phyloP scores from a whole-genome alignment of 2,113 vertebrate genomes.

The Corydoras maculifer region DNA sequence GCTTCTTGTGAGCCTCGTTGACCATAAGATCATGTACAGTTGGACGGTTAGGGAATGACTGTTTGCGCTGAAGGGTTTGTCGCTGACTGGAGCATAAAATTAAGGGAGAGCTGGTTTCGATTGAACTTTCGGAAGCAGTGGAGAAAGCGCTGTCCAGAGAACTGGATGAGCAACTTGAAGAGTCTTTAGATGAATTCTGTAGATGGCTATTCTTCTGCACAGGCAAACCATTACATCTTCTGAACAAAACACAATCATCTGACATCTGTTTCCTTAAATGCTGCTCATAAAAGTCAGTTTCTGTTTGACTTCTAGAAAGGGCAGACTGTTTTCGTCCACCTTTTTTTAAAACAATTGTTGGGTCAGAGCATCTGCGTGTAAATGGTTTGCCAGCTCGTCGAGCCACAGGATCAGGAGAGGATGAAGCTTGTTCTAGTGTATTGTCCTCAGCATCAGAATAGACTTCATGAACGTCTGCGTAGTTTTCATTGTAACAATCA shows the following conservation, averaged over 20 bases:
- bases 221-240: slow-evolving; percentile 1
- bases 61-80: slow-evolving; percentile 57
- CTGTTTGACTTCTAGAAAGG: slow-evolving; percentile 68
- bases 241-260: slow-evolving; percentile 47
- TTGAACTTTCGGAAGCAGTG: slow-evolving; percentile 57
- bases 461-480: slow-evolving; percentile 12
- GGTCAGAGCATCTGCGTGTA: slow-evolving; percentile 73
- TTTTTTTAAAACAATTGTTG: slow-evolving; percentile 52
- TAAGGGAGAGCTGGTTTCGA: slow-evolving; percentile 60
- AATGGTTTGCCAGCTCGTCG: slow-evolving; percentile 37
- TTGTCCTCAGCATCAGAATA: slow-evolving; percentile 28
- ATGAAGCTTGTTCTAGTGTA: slow-evolving; percentile 7
- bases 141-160: slow-evolving; percentile 62
- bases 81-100: slow-evolving; percentile 58
- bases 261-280: slow-evolving; percentile 51
- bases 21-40: slow-evolving; percentile 33
- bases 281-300: slow-evolving; percentile 36
- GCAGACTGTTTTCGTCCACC: slow-evolving; percentile 48
- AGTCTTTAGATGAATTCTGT: slow-evolving; percentile 14
- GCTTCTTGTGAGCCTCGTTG: slow-evolving; percentile 61
- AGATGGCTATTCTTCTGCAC: slow-evolving; percentile 3
- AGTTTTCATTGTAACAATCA: slow-evolving; percentile 46
- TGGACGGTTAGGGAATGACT: slow-evolving; percentile 58
- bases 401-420: slow-evolving; percentile 1
- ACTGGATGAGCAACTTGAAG: slow-evolving; percentile 53